These are phyloP conservation scores for Ciconia boyciana DNA, from an alignment of 2,113 vertebrate genomes.

Conservation along the genomic window DNA sequence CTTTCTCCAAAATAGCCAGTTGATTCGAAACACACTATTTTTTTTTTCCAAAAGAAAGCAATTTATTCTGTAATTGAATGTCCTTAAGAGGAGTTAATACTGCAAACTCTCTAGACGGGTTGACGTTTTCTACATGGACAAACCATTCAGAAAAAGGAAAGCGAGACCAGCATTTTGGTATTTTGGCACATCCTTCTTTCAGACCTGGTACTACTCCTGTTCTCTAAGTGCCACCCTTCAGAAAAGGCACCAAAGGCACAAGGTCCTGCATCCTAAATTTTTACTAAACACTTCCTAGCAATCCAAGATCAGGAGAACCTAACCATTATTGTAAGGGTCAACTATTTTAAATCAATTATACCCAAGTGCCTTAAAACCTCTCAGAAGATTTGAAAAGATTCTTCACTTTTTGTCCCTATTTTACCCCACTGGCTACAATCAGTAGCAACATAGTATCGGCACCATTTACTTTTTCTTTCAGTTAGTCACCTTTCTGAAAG, in stretches of 20 bases:
- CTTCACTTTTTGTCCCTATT: neutral
- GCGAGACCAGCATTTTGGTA: neutral
- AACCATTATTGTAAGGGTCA: neutral
- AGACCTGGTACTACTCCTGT: neutral
- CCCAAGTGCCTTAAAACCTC: neutral
- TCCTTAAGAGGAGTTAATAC: neutral
- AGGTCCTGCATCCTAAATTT: neutral
- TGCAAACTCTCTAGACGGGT: neutral
- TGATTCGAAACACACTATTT: neutral
- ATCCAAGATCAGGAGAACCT: neutral
- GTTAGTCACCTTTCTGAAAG: neutral
- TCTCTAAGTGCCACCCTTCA: neutral
- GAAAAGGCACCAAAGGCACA: neutral
- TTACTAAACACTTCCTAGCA: neutral
- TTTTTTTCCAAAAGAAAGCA: neutral
- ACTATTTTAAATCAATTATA: neutral
- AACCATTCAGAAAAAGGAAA: neutral
- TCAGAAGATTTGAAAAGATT: neutral
- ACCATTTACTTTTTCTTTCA: neutral
- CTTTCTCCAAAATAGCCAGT: neutral
- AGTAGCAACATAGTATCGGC: neutral
- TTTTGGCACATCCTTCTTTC: neutral
- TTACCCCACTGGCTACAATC: neutral
- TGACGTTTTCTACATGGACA: neutral
- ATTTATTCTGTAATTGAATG: neutral